Conservation (phyloP, 1,140 invertebrate species). For the Brachystomella parvula region DNA sequence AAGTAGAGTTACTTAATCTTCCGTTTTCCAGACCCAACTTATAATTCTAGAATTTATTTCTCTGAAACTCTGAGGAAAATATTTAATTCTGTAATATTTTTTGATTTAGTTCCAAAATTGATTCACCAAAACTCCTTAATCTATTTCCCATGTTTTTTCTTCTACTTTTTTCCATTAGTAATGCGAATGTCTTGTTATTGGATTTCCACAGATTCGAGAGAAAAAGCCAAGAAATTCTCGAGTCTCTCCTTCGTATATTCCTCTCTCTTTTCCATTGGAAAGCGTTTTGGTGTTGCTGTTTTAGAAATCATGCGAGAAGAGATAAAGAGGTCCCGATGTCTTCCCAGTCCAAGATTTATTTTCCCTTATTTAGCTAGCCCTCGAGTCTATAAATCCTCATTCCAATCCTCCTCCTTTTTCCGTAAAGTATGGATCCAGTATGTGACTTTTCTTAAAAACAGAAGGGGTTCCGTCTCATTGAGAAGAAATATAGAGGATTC, state of each 20-base stretch:
- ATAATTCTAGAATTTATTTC: too few relatives aligned
- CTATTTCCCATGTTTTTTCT: slow-evolving; percentile 12
- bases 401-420: background rate
- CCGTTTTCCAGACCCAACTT: too few relatives aligned
- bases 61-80: too few relatives aligned
- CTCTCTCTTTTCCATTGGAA: background rate
- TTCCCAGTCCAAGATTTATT: slow-evolving; percentile 4
- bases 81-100: too few relatives aligned
- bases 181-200: slow-evolving; percentile 6
- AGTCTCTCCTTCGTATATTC: background rate
- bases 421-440: slow-evolving; percentile 6
- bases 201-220: background rate
- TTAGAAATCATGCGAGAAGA: slow-evolving; percentile 4
- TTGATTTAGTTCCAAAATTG: slow-evolving; percentile 6
- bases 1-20: too few relatives aligned
- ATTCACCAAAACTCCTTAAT: background rate
- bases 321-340: slow-evolving; percentile 9
- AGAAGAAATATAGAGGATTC: background rate
- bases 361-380: background rate
- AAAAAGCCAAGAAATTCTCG: background rate
- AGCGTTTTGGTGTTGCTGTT: slow-evolving; percentile 5
- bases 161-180: background rate
- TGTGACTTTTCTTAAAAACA: background rate
- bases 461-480: slow-evolving; percentile 5
- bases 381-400: slow-evolving; percentile 15